Evolutionary conservation across 2,113 vertebrate species (phyloP).

Genomic region (Saguinus midas): DNA sequence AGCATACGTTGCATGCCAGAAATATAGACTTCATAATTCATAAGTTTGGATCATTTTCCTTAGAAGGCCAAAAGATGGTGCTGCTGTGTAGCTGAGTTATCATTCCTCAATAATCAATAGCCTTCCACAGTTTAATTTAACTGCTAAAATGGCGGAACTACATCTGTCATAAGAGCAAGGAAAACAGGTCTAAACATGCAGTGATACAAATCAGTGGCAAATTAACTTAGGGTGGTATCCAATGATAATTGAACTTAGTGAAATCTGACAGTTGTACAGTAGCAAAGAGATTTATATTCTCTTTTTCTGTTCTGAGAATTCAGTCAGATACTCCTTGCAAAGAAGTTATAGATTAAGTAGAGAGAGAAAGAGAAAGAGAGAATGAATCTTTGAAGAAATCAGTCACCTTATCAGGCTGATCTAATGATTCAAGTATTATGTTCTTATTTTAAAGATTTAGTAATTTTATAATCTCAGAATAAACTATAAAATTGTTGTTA

Average conservation of each 20-base stretch:
- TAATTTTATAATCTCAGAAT: neutral
- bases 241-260: neutral
- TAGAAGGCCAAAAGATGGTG: constrained; percentile 71
- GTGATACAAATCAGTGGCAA: constrained; percentile 25
- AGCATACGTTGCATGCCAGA: neutral
- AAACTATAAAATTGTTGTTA: constrained; percentile 8
- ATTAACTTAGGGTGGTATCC: neutral
- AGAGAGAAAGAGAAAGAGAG: neutral
- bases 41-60: constrained; percentile 50
- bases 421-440: neutral
- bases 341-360: neutral
- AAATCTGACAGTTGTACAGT: neutral
- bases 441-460: neutral
- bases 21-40: neutral
- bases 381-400: neutral
- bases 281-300: neutral
- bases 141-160: constrained; percentile 58
- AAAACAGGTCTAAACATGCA: constrained; percentile 8
- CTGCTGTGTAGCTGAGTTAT: constrained; percentile 65
- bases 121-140: constrained; percentile 24
- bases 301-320: neutral
- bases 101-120: neutral
- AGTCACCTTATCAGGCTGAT: neutral
- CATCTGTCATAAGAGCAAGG: constrained; percentile 46
- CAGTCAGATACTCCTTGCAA: neutral